Percentiles rank a stretch among this genome's conserved stretches.
These are phyloP conservation scores for Stratiolaelaps scimitus DNA, from an alignment of 1,140 invertebrate genomes.

Conservation along the genomic window DNA sequence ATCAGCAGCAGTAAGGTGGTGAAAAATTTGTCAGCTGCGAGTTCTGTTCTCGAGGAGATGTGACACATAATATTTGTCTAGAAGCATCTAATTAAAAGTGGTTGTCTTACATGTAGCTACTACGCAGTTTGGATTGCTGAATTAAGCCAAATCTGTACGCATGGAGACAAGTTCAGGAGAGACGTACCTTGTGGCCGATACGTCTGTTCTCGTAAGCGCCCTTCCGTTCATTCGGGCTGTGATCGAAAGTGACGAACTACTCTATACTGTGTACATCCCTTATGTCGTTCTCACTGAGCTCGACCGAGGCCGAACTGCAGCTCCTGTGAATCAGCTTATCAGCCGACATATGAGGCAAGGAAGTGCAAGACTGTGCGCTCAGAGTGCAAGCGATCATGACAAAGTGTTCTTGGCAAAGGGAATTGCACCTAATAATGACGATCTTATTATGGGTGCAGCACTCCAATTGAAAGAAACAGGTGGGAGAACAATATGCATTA, in stretches of 20 bases:
- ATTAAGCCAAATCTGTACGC: too few relatives aligned
- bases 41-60: too few relatives aligned
- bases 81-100: too few relatives aligned
- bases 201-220: background rate
- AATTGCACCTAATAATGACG: background rate
- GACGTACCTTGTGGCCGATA: conserved; percentile 8
- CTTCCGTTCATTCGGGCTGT: conserved; percentile 7
- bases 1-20: too few relatives aligned
- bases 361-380: background rate
- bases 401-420: background rate
- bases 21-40: too few relatives aligned
- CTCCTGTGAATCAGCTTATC: conserved; percentile 1
- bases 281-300: conserved; percentile 17
- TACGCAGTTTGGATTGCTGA: too few relatives aligned
- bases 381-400: background rate
- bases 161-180: background rate
- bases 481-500: background rate
- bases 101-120: too few relatives aligned
- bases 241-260: background rate
- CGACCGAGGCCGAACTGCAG: conserved; percentile 1
- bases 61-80: too few relatives aligned
- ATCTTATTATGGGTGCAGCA: conserved; percentile 21
- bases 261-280: conserved; percentile 3
- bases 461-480: conserved; percentile 8
- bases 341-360: conserved; percentile 7